Conservation (phyloP, 1,140 invertebrate species). For the Neodiprion fabricii region DNA sequence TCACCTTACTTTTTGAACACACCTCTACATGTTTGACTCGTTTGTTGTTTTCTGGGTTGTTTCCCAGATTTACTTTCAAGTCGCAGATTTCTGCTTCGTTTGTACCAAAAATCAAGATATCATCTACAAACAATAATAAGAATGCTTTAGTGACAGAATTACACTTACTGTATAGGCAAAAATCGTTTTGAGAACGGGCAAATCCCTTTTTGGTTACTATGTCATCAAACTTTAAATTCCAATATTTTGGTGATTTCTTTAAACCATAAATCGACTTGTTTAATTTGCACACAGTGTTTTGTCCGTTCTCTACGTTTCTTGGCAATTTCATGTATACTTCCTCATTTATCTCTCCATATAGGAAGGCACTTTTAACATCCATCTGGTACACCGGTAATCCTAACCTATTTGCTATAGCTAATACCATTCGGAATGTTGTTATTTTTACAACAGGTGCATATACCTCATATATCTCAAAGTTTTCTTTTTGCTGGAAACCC, state of each 20-base stretch:
- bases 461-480: slow-evolving; percentile 43
- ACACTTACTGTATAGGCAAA: slow-evolving; percentile 29
- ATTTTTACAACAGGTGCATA: slow-evolving; percentile 45
- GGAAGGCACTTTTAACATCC: neutral
- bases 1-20: too few species aligned
- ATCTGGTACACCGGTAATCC: slow-evolving; percentile 35
- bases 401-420: slow-evolving; percentile 34
- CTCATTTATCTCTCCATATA: neutral
- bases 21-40: too few species aligned
- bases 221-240: slow-evolving; percentile 13
- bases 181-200: slow-evolving; percentile 25
- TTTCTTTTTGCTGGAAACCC: slow-evolving; percentile 36
- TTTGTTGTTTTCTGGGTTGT: too few species aligned
- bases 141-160: neutral
- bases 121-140: neutral
- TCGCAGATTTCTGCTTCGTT: slow-evolving; percentile 17
- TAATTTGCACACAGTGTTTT: slow-evolving; percentile 29
- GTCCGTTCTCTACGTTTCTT: slow-evolving; percentile 22
- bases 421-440: slow-evolving; percentile 38
- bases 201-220: slow-evolving; percentile 26
- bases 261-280: slow-evolving; percentile 27
- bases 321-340: slow-evolving; percentile 39
- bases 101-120: slow-evolving; percentile 9
- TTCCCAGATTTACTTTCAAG: slow-evolving; percentile 14
- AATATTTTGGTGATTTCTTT: slow-evolving; percentile 14